Base-by-base conservation (phyloP, 1,140 invertebrate genomes). In the Nasonia giraulti region DNA sequence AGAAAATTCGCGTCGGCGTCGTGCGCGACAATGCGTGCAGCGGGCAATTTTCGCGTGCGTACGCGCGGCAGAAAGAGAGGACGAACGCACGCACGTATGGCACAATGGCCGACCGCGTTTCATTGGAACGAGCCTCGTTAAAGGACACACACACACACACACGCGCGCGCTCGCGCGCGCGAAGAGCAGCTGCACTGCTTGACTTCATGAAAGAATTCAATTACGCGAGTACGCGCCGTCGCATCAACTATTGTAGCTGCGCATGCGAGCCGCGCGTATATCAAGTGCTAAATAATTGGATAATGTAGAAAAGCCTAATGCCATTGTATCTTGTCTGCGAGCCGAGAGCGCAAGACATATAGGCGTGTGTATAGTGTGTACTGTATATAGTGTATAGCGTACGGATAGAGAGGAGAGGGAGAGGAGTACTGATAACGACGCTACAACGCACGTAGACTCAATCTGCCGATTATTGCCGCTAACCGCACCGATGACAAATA, bases 191-290 rank as follows among this genome's bases (percentile, higher is more conserved):
- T 31, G 66, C 80, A 82, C 40, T 17, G 86, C 84, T 87, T 89
- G 86, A 89, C 89, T 87, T 87, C 87, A 86, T 86, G 86, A 89
- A 86, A 88, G 88, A 89, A 89, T 89, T 90, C 88, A 90, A 89
- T 90, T 89, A 90, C 82, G 77, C 77, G 83, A 5, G 17, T 62
- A 62, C 37, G 12, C 12, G 11, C 47, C 12, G 47, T 17, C 2
- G 47, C 47, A 50, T 50, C 47, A 68, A 68, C 23, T 17, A 68
- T 10, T 47, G 1, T 44, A 20, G 20, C 44, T 37, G n/a, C 37
- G 12, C 86, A 33, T n/a, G 82, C 55, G 62, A 33, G 14, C 2
- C 40, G 75, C 27, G 77, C 23, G 27, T 27, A 81, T 85, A 81
- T 85, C 84, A 81, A 81, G 83, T 87, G 86, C 86, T 87, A 88